A percentile compares a stretch with the other conserved stretches of the same genome.
Conservation (phyloP, 2,797 vertebrate genomes). For the Hyperoplus immaculatus region DNA sequence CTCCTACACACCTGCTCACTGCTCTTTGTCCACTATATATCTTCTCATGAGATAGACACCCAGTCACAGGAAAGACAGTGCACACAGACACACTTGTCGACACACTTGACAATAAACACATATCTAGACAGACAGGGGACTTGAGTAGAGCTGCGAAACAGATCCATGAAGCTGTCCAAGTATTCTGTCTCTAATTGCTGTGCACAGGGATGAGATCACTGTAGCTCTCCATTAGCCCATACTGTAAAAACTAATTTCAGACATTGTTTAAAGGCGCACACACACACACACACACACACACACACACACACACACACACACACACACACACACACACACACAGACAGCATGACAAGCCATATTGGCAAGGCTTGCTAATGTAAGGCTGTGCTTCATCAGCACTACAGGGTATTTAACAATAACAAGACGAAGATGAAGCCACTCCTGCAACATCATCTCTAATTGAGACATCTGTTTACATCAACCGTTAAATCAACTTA, state of each 20-base stretch:
- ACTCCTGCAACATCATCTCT: neutral
- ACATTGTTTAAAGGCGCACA: constrained; percentile 6
- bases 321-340: constrained; percentile 14
- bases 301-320: constrained; percentile 7
- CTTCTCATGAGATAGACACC: neutral
- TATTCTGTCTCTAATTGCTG: constrained; percentile 28
- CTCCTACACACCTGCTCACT: constrained; percentile 24
- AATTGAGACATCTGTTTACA: neutral
- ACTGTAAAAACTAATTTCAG: constrained; percentile 17
- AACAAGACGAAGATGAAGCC: neutral
- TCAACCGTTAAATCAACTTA: neutral
- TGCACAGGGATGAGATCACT: constrained; percentile 18
- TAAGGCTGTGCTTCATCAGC: constrained; percentile 12
- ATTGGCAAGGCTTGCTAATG: neutral
- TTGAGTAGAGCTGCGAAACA: constrained; percentile 23
- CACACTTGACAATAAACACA: neutral
- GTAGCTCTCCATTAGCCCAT: constrained; percentile 22
- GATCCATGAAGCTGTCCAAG: constrained; percentile 28
- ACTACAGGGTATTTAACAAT: neutral
- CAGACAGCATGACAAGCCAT: neutral
- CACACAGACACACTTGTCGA: constrained; percentile 5
- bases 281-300: constrained; percentile 12
- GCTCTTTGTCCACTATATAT: neutral
- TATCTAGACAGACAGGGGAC: neutral
- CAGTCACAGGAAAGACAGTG: neutral